Evolutionary conservation across 2,888 invertebrate species (phyloP).

Genomic region (Eilema caniola): DNA sequence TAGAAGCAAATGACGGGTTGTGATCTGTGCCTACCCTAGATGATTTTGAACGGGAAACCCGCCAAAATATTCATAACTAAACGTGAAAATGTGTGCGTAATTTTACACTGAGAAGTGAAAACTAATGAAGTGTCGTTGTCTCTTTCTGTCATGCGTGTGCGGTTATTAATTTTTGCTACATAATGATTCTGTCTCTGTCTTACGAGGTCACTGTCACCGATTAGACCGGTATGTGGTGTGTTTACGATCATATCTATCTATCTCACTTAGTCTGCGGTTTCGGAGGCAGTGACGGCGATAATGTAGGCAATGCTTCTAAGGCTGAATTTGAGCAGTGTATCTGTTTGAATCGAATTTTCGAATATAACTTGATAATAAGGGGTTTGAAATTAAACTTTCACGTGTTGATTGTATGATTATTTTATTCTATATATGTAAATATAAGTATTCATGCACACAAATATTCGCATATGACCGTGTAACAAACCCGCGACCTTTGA

Average conservation of each 20-base stretch:
- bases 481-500: no score
- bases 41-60: no score
- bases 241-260: constrained; percentile 1
- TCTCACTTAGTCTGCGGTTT: constrained; percentile 1
- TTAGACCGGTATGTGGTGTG: not conserved
- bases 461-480: no score
- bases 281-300: not conserved
- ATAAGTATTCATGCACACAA: no score
- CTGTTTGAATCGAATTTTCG: not conserved
- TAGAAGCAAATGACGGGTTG: not conserved
- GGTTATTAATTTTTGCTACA: not conserved
- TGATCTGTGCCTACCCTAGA: not conserved
- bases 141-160: constrained; percentile 4
- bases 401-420: no score
- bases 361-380: no score
- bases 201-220: not conserved
- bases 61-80: not conserved
- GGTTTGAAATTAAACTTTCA: no score
- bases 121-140: not conserved
- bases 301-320: not conserved
- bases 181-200: constrained; percentile 6
- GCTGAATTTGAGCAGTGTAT: not conserved
- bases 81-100: not conserved
- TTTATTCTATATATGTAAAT: no score
- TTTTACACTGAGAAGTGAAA: not conserved